Evolutionary conservation across 2,113 vertebrate species (phyloP).

Genomic region (Lamprotornis superbus): DNA sequence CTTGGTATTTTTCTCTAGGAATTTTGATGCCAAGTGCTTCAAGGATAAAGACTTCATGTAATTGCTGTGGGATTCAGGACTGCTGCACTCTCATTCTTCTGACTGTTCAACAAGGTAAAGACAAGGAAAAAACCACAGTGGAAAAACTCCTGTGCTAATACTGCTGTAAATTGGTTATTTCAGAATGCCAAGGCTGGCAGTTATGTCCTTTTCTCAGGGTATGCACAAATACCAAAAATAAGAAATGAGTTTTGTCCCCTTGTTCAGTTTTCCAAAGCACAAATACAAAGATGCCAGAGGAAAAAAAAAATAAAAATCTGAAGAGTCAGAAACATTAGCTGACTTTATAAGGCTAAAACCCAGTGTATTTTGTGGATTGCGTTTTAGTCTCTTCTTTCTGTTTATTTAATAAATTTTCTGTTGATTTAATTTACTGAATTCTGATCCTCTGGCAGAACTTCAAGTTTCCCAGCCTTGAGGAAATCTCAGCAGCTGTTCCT

Average conservation of each 20-base stretch:
- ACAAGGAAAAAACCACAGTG: not conserved
- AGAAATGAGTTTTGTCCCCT: not conserved
- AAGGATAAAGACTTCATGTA: not conserved
- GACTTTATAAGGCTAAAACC: conserved; percentile 33
- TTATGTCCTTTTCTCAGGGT: not conserved
- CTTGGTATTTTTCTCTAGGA: not conserved
- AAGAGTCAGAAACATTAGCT: not conserved
- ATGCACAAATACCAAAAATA: not conserved
- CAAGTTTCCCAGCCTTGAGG: not conserved
- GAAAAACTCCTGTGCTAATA: not conserved
- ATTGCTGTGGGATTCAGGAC: not conserved
- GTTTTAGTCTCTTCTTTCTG: not conserved
- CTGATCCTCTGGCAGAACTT: not conserved
- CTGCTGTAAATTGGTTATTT: not conserved
- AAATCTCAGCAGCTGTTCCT: not conserved
- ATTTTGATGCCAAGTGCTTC: not conserved
- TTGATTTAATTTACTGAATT: conserved; percentile 46
- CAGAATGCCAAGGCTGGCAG: not conserved
- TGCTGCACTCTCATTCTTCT: not conserved
- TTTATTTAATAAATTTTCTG: conserved; percentile 40
- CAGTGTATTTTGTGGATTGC: not conserved
- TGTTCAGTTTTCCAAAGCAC: not conserved
- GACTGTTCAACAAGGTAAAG: not conserved
- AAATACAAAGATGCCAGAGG: not conserved
- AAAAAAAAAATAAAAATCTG: not conserved